Percentiles rank a stretch among this genome's conserved stretches.
Evolutionary conservation across 2,797 vertebrate species (phyloP).

Genomic region (Pelochelys cantorii): DNA sequence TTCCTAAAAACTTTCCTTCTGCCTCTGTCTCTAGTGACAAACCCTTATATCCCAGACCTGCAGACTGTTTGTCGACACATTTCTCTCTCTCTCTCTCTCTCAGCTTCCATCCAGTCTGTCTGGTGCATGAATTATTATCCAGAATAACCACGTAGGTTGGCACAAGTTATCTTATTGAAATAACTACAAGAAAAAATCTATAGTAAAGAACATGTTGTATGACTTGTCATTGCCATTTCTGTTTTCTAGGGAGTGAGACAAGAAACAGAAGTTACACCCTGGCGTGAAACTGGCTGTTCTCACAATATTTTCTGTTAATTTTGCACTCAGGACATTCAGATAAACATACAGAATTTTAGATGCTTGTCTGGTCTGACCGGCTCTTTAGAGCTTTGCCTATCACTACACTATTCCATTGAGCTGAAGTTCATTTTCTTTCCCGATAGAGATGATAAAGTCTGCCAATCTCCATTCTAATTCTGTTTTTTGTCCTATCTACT

Average conservation of each 20-base stretch:
- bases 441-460: not conserved
- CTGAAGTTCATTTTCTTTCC: not conserved
- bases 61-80: not conserved
- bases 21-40: not conserved
- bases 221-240: not conserved
- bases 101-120: not conserved
- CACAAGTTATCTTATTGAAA: not conserved
- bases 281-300: conserved; percentile 6
- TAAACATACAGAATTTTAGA: not conserved
- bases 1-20: not conserved
- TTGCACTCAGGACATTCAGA: not conserved
- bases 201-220: not conserved
- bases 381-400: not conserved
- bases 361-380: not conserved
- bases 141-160: accelerated
- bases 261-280: not conserved
- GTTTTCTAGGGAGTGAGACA: not conserved
- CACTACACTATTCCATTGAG: not conserved
- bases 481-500: conserved; percentile 14
- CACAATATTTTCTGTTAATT: not conserved
- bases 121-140: not conserved
- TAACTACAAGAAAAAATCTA: not conserved
- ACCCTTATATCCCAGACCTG: not conserved
- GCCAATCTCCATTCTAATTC: not conserved
- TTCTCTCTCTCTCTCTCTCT: not conserved